Evolutionary conservation across 2,797 vertebrate species (phyloP), one percentile per base, ranked within the genome.

Genomic region (Cirrhinus mrigala): DNA sequence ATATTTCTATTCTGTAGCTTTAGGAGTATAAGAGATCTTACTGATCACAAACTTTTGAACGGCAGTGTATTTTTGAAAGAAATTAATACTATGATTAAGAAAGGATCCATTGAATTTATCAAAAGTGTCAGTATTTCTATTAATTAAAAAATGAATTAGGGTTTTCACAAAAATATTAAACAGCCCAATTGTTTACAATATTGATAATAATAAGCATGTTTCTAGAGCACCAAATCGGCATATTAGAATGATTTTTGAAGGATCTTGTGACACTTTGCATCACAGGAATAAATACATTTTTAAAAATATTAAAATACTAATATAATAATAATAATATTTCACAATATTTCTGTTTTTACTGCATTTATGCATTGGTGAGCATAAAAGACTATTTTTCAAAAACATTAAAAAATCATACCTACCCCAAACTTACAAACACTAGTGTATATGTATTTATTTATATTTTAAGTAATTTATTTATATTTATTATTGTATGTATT

Each of bases 401-500:
- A 7, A 29, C 14, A 64, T 24, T n/a, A 5, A 24, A 62, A 33
- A 33, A 16, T 64, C 5, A 33, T 10, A 33, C 24, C 12, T 24
- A 64, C 12, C 12, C 4, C 60, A 62, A 62, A 24, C 60, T 6
- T 27, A 24, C 27, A 64, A 64, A 64, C 24, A 9, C 6, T 37
- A 29, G 1, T 44, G 16, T 40, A 4, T 20, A 8, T 20, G 33
- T 37, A 8, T 37, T 33, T 69, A 18, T 69, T 20, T 24, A n/a
- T 15, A 50, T 74, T 22, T 15, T 7, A 52, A 20, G 29, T 33
- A 4, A 66, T 79, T 66, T 8, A 40, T 77, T 58, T 27, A 62
- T 78, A 69, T 52, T 16, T 68, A 29, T 52, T 16, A 8, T 48
- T 24, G 9, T 9, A 29, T 74, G 24, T 71, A 74, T 86, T 74